Conservation (phyloP, 2,888 invertebrate genomes). For the Litoditis marina region DNA sequence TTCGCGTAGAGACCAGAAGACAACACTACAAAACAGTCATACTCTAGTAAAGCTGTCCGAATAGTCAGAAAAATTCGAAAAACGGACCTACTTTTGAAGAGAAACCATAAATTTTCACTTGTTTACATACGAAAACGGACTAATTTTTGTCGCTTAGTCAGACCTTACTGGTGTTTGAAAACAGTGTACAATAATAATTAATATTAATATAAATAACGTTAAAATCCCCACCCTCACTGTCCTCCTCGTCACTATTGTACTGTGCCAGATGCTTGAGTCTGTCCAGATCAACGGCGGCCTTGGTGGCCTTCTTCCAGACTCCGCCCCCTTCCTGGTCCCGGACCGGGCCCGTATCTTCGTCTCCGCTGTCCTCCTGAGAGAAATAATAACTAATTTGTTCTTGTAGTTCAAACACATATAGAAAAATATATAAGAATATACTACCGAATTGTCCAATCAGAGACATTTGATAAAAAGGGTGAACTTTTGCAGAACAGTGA, state of each 20-base stretch:
- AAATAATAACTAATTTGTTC: neutral
- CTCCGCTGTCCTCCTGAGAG: slow-evolving; percentile 17
- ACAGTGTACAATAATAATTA: neutral
- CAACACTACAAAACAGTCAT: no score
- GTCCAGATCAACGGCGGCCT: slow-evolving; percentile 37
- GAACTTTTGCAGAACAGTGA: no score
- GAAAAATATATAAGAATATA: neutral
- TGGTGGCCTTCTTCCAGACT: slow-evolving; percentile 31
- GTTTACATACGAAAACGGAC: no score
- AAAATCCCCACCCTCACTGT: slow-evolving; percentile 32
- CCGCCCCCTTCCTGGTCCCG: slow-evolving; percentile 21
- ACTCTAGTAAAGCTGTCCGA: no score
- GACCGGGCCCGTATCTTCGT: slow-evolving; percentile 19
- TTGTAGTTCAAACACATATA: neutral
- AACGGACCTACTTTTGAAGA: no score
- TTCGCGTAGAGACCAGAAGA: no score
- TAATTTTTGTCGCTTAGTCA: no score
- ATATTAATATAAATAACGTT: neutral
- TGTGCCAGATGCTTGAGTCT: slow-evolving; percentile 28
- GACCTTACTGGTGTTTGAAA: no score
- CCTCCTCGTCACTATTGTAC: slow-evolving; percentile 31
- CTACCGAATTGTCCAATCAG: neutral
- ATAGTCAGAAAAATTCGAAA: no score
- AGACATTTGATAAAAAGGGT: no score
- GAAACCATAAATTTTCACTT: no score